Conservation (phyloP, 2,888 invertebrate species). For the Meteorus colon region DNA sequence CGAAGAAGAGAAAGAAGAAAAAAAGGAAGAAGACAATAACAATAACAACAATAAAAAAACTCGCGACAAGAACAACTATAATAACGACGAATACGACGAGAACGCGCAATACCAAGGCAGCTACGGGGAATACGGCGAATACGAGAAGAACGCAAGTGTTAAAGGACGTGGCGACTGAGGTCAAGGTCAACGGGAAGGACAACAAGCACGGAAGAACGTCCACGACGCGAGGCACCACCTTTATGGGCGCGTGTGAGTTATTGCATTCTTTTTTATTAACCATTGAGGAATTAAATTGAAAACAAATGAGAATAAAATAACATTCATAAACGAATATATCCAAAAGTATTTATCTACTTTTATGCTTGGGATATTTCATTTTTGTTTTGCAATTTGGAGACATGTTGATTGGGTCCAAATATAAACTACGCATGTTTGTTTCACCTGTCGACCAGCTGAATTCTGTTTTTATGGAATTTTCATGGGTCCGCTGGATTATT, state of each 20-base stretch:
- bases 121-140: neutral
- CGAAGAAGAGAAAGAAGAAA: slow-evolving; percentile 41
- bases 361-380: neutral
- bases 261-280: slow-evolving; percentile 17
- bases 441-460: neutral
- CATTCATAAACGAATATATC: neutral
- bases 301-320: neutral
- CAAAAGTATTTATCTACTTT: neutral
- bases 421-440: neutral
- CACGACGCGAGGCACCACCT: slow-evolving; percentile 61
- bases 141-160: slow-evolving; percentile 6
- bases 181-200: slow-evolving; percentile 55
- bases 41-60: neutral
- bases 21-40: slow-evolving; percentile 44
- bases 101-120: slow-evolving; percentile 31
- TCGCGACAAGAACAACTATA: neutral
- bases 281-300: neutral
- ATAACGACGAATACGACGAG: slow-evolving; percentile 39
- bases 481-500: too few species aligned
- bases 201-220: slow-evolving; percentile 51
- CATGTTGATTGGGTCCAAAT: neutral
- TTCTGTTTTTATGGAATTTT: too few species aligned
- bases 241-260: slow-evolving; percentile 70
- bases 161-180: slow-evolving; percentile 52
- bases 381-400: neutral